Percentiles rank a stretch among this genome's conserved stretches.
Conservation (phyloP, 2,113 vertebrate species). For the Pterocles gutturalis region DNA sequence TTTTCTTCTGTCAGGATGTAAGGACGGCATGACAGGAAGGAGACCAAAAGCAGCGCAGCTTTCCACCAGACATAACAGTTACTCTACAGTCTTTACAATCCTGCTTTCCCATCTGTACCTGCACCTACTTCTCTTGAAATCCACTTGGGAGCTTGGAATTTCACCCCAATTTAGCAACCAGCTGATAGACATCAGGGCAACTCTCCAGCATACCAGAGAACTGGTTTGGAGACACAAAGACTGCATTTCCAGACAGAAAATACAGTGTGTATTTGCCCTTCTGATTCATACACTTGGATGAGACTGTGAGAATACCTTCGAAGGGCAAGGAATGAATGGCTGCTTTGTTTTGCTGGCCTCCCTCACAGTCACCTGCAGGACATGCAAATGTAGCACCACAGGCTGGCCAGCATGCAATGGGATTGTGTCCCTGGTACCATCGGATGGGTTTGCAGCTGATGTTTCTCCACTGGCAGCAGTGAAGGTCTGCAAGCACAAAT, state of each 20-base stretch:
- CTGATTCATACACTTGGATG: not conserved
- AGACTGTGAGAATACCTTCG: not conserved
- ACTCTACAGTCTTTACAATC: not conserved
- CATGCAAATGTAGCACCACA: not conserved
- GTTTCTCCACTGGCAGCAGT: not conserved
- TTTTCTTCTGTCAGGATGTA: not conserved
- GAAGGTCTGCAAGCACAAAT: not conserved
- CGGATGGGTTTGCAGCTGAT: rapidly evolving
- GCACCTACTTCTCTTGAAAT: not conserved
- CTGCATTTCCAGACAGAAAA: not conserved
- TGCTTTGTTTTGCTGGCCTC: not conserved
- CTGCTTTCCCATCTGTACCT: not conserved
- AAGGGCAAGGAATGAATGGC: not conserved
- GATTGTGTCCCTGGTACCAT: too few species aligned
- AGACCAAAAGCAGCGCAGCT: not conserved
- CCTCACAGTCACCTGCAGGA: not conserved
- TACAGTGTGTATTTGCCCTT: not conserved
- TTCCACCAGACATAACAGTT: not conserved
- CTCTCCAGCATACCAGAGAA: not conserved
- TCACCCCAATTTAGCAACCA: not conserved
- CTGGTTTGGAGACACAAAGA: not conserved
- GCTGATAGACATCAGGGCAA: not conserved
- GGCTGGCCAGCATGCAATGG: too few species aligned
- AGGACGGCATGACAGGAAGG: not conserved
- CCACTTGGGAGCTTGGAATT: not conserved